Conservation (phyloP, 1,140 invertebrate genomes). For the Trachelipus rathkii region DNA sequence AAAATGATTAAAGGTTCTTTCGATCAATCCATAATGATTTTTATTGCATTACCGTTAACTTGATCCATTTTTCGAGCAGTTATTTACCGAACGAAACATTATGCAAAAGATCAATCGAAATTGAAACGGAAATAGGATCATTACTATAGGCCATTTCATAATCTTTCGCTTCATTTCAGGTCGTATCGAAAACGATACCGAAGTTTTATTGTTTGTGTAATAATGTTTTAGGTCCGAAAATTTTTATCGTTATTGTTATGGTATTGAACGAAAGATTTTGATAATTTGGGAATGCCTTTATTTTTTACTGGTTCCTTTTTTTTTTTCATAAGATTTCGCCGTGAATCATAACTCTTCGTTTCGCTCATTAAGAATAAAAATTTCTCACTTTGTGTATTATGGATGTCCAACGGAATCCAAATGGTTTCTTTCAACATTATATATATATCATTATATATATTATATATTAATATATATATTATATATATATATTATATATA, state of each 20-base stretch:
- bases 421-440: not conserved
- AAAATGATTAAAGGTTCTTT: too few species aligned
- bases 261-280: not conserved
- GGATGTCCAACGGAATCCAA: slow-evolving; percentile 1
- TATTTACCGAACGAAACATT: too few species aligned
- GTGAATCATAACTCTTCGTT: not conserved
- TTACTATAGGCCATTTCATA: not conserved
- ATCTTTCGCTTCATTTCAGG: not conserved
- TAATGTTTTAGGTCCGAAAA: not conserved
- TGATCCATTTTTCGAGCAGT: too few species aligned
- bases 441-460: not conserved
- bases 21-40: too few species aligned
- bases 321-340: not conserved
- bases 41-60: too few species aligned
- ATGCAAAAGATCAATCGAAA: too few species aligned
- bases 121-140: too few species aligned
- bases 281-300: not conserved
- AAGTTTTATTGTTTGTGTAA: not conserved
- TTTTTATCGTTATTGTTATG: slow-evolving; percentile 10
- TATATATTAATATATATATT: slow-evolving; percentile 6
- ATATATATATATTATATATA: slow-evolving; percentile 2
- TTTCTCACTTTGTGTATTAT: slow-evolving; percentile 3
- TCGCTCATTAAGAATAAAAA: not conserved
- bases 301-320: not conserved
- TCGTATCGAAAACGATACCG: not conserved